phyloP scores from a whole-genome alignment of 1,140 invertebrate genomes.

The Pentalonia nigronervosa region DNA sequence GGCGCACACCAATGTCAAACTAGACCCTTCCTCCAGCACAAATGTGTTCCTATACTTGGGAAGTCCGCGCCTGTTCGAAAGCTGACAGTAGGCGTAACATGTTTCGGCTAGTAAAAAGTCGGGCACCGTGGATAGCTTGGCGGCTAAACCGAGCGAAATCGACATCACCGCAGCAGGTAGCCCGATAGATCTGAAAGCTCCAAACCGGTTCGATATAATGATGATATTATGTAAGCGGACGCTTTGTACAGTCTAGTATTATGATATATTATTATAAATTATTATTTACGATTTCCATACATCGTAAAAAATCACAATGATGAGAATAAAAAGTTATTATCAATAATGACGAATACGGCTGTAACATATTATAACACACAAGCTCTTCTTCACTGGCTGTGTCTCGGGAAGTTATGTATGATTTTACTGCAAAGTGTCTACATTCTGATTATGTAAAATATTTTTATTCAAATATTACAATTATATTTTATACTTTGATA shows the following conservation, averaged over 20 bases:
- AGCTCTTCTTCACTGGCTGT: not conserved
- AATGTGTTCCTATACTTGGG: slow-evolving; percentile 50
- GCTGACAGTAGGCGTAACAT: slow-evolving; percentile 29
- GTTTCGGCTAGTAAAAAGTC: slow-evolving; percentile 30
- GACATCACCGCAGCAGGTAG: not conserved
- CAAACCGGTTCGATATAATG: not conserved
- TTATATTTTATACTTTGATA: not conserved
- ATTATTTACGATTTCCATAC: too few relatives aligned
- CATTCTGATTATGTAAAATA: not conserved
- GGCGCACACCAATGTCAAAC: slow-evolving; percentile 39
- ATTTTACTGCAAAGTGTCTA: not conserved
- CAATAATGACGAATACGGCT: not conserved
- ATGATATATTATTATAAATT: too few relatives aligned
- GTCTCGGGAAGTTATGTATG: not conserved
- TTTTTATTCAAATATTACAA: not conserved
- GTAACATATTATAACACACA: not conserved
- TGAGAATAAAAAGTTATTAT: not conserved
- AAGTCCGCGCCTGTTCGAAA: not conserved
- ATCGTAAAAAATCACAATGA: not conserved
- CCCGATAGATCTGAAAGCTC: slow-evolving; percentile 12
- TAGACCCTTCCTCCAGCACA: slow-evolving; percentile 30
- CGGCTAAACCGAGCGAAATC: not conserved
- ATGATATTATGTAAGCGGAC: not conserved
- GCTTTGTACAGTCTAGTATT: not conserved
- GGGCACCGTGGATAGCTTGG: not conserved